Evolutionary conservation across 1,140 invertebrate genomes (phyloP), one percentile per base, ranked within the genome.

Genomic region (Brachionus plicatilis): DNA sequence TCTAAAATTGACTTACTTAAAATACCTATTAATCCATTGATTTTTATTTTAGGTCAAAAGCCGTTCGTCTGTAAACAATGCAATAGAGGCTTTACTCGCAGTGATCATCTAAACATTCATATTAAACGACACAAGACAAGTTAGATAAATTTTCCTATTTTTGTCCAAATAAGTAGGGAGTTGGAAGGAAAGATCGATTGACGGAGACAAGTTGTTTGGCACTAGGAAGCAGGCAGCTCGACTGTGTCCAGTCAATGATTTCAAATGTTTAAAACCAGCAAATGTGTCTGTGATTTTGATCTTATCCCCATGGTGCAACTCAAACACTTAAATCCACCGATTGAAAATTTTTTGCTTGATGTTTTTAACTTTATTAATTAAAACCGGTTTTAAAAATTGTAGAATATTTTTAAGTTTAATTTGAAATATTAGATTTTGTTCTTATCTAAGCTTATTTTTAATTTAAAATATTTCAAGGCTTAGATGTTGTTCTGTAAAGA

Each of bases 1-100:
- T 1, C 0, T 6, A 37, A 37, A 37, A 6, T 37, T 37, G 6
- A 37, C 0, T 37, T 5, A 37, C 33, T 37, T 37, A 37, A 37
- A 0, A 37, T 37, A 37, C 7, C 33, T 37, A 6, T 37, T 37
- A 37, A 37, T 7, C 0, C 33, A 6, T 37, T 37, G 5, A 29
- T 47, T 17, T 11, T 45, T 24, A 8, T 20, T 47, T 75, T 29
- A 76, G 72, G 72, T 43, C 95, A 95, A 84, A 96, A 98, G 88
- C 97, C 97, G 11, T 99, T 99, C 92, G 96, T 96, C 88, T 99
- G 96, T 89, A 93, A 93, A 85, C 94, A 96, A 8, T 98, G 96
- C 89, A 95, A 97, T 88, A 91, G 95, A n/a, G 88, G 94, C 12
- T 98, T 98, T 89, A 95, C 96, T 11, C 91, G 97, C 37, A 96